Evolutionary conservation across 2,888 invertebrate species (phyloP).

Genomic region (Drosophila acutilabella): DNA sequence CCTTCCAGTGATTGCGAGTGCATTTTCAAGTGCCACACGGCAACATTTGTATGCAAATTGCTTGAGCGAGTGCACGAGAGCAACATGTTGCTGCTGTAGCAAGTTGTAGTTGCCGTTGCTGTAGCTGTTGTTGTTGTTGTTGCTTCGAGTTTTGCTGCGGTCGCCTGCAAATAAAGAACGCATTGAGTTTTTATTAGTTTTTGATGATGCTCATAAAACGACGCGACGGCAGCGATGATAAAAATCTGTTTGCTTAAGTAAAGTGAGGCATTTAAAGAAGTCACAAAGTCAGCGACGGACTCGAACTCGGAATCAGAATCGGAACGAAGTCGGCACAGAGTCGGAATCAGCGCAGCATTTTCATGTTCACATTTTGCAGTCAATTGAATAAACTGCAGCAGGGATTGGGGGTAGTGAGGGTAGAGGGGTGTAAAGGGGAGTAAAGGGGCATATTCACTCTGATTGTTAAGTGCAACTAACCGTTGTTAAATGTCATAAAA

Average conservation of each 20-base stretch:
- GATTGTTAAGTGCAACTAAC: constrained; percentile 66
- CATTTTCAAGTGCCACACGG: constrained; percentile 75
- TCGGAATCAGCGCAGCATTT: constrained; percentile 2
- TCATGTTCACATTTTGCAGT: constrained; percentile 2
- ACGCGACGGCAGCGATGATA: constrained; percentile 75
- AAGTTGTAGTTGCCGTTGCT: constrained; percentile 13
- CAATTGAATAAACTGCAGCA: constrained; percentile 33
- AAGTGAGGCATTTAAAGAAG: constrained; percentile 72
- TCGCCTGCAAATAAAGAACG: constrained; percentile 80
- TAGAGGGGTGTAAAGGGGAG: neutral
- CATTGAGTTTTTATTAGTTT: constrained; percentile 81
- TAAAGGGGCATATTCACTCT: constrained; percentile 12
- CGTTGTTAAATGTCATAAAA: constrained; percentile 74
- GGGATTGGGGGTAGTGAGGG: too few relatives aligned
- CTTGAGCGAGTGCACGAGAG: constrained; percentile 71
- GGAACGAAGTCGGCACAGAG: neutral
- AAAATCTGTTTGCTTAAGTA: constrained; percentile 80
- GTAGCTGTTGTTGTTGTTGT: constrained; percentile 11
- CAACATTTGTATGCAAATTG: constrained; percentile 79
- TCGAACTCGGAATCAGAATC: neutral
- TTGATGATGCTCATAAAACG: constrained; percentile 80
- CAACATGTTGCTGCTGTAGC: constrained; percentile 68
- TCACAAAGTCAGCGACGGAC: neutral
- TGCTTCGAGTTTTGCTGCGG: constrained; percentile 41
- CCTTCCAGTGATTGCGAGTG: constrained; percentile 61